Conservation (phyloP, 2,797 vertebrate genomes). For the Cuniculus paca region DNA sequence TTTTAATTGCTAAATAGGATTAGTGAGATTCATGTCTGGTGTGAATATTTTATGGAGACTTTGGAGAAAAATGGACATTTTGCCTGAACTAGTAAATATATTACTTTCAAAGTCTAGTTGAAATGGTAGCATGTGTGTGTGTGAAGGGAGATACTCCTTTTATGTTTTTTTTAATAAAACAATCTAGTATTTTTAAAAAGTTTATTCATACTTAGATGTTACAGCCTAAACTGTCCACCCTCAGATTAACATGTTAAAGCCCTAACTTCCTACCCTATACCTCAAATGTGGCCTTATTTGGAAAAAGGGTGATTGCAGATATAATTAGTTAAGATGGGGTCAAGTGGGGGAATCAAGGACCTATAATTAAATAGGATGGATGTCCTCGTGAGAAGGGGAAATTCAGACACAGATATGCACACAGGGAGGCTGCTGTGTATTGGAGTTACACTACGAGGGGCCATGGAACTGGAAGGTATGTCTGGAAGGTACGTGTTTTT, state of each 20-base stretch:
- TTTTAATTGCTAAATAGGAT: conserved; percentile 35
- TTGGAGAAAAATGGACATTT: conserved; percentile 31
- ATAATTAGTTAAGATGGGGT: neutral
- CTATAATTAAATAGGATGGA: neutral
- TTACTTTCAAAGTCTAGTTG: conserved; percentile 30
- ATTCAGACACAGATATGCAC: neutral
- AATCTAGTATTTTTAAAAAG: conserved; percentile 4
- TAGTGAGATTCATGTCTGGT: neutral
- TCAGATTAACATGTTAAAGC: neutral
- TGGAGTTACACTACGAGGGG: neutral
- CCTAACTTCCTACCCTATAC: neutral
- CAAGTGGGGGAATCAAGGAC: neutral
- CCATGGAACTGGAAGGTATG: neutral
- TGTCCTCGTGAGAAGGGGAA: neutral
- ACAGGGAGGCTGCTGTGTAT: too few relatives aligned
- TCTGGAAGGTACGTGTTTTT: neutral
- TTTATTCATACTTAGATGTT: neutral
- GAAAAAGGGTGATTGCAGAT: neutral
- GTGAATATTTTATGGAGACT: neutral
- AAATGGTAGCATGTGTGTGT: neutral
- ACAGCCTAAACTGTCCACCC: neutral
- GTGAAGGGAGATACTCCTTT: neutral
- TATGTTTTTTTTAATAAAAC: neutral
- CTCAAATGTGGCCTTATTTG: neutral
- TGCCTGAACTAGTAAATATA: neutral